Evolutionary conservation across 2,888 invertebrate genomes (phyloP), one percentile per base, ranked within the genome.

Genomic region (Thymelicus sylvestris): DNA sequence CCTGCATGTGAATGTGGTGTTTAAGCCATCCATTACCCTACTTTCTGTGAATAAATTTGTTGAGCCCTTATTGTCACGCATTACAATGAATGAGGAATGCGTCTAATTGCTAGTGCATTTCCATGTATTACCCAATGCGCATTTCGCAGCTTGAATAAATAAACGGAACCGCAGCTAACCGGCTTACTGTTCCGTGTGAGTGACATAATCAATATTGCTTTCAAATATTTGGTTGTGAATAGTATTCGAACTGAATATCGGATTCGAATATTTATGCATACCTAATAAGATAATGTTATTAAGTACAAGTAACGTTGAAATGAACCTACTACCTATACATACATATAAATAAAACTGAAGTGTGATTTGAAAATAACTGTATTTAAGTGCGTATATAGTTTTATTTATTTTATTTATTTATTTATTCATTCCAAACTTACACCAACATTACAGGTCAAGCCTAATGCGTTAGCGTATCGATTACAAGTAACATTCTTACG

Each of bases 1-100:
- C 86, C 86, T 88, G 91, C 90, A 91, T 91, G 81, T 80, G 86
- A 91, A 91, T 89, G 80, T 81, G 81, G 83, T 75, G 74, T 79
- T 80, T 77, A 79, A 75, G 75, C 67, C 82, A 81, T 81, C 81
- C 80, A 82, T 83, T 84, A 83, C 79, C 80, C 79, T 77, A 78
- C 78, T 77, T 80, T 79, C 64, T 62, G 66, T 57, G 75, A 74
- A 75, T 74, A 76, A 79, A 75, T 75, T 77, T 84, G 84, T 84
- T 83, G 81, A 81, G 78, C 78, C 78, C 79, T 77, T 78, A 83
- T 83, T 82, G 81, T 81, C 83, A 81, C 81, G 81, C 79, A 85
- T 84, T 80, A 73, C 79, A 82, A 82, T 84, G 83, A 84, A 81
- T 77, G 73, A 74, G 65, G 66, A 60, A 74, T 67, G 55, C 74